A percentile compares a stretch with the other conserved stretches of the same genome.
Conservation (phyloP, 2,888 invertebrate species). For the Horisme vitalbata region DNA sequence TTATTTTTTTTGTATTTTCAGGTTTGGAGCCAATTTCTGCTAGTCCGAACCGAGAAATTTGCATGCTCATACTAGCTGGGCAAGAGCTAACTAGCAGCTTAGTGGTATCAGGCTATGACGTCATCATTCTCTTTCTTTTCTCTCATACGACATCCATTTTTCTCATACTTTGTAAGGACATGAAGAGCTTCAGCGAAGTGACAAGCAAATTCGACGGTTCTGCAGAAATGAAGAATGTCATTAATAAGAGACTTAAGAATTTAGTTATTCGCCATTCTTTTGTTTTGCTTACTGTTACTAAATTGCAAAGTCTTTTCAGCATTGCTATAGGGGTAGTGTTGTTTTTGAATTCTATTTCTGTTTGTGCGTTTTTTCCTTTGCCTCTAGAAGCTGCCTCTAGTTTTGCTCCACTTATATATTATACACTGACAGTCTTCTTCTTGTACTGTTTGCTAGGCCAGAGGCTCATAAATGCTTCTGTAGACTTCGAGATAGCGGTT, state of each 20-base stretch:
- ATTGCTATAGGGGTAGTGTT: slow-evolving; percentile 40
- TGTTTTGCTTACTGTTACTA: slow-evolving; percentile 38
- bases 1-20: slow-evolving; percentile 15
- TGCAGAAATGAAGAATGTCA: slow-evolving; percentile 16
- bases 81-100: slow-evolving; percentile 42
- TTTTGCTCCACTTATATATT: slow-evolving; percentile 39
- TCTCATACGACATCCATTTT: slow-evolving; percentile 45
- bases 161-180: slow-evolving; percentile 41
- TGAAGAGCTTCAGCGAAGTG: slow-evolving; percentile 29
- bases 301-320: slow-evolving; percentile 41
- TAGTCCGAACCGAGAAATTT: slow-evolving; percentile 39
- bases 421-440: slow-evolving; percentile 43
- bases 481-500: slow-evolving; percentile 45
- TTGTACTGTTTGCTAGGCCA: slow-evolving; percentile 51
- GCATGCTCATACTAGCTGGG: slow-evolving; percentile 37
- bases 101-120: slow-evolving; percentile 39
- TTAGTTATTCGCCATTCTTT: slow-evolving; percentile 37
- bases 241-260: slow-evolving; percentile 35
- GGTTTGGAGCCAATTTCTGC: slow-evolving; percentile 36
- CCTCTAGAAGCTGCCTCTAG: slow-evolving; percentile 39
- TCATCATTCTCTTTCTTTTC: slow-evolving; percentile 41
- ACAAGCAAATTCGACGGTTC: slow-evolving; percentile 20
- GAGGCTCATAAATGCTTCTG: slow-evolving; percentile 46
- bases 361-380: slow-evolving; percentile 45
- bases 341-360: slow-evolving; percentile 37